Evolutionary conservation across 1,140 invertebrate genomes (phyloP).

Genomic region (Heterodera carotae): DNA sequence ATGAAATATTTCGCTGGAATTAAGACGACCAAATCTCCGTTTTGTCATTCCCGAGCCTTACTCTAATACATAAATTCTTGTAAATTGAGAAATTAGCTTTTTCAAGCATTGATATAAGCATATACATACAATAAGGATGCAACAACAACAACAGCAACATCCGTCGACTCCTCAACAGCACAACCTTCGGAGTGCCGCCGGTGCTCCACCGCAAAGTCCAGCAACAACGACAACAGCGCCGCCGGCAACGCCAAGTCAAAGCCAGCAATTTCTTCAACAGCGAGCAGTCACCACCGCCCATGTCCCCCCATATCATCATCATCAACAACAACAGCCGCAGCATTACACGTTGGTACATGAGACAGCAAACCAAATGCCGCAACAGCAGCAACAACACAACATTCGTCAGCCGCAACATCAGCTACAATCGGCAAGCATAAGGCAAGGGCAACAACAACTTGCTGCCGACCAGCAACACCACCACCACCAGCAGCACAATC

Average conservation of each 20-base stretch:
- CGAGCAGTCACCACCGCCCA: too few species aligned
- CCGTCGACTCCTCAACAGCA: background rate
- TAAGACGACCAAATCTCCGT: too few species aligned
- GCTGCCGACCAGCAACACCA: background rate
- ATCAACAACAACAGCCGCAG: conserved; percentile 21
- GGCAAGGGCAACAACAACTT: too few species aligned
- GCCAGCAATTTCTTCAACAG: background rate
- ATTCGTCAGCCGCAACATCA: background rate
- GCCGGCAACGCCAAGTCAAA: background rate
- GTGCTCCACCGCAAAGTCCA: background rate
- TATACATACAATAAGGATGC: background rate
- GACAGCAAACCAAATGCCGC: background rate
- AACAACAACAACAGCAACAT: background rate
- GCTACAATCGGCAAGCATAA: too few species aligned
- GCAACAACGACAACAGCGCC: background rate
- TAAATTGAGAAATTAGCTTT: too few species aligned
- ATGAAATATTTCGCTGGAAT: too few species aligned
- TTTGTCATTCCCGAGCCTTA: too few species aligned
- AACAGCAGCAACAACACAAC: conserved; percentile 12
- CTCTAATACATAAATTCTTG: too few species aligned
- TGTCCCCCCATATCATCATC: background rate
- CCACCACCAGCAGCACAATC: background rate
- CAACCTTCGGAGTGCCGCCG: background rate
- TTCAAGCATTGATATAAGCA: too few species aligned
- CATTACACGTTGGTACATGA: conserved; percentile 3